A percentile compares a stretch with the other conserved stretches of the same genome.
Evolutionary conservation across 2,113 vertebrate species (phyloP).

Genomic region (Egretta garzetta): DNA sequence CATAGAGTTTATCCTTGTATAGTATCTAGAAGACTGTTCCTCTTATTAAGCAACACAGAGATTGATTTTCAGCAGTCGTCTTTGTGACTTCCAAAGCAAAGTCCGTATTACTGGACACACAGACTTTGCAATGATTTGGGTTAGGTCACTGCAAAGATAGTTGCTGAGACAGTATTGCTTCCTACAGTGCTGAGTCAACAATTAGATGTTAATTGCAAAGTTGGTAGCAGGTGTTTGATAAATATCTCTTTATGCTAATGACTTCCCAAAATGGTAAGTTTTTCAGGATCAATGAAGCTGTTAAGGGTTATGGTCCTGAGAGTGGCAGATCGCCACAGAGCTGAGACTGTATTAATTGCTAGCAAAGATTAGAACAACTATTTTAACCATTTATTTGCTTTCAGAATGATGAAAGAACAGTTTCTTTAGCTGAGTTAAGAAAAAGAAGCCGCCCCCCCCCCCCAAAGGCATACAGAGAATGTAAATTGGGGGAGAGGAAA

Average conservation of each 20-base stretch:
- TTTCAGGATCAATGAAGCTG: slow-evolving; percentile 31
- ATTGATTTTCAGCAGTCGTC: background rate
- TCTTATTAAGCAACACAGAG: background rate
- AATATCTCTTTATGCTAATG: slow-evolving; percentile 3
- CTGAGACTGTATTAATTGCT: background rate
- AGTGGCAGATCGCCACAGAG: background rate
- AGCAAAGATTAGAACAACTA: background rate
- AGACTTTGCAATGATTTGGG: background rate
- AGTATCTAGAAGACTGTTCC: background rate
- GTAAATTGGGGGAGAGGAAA: background rate
- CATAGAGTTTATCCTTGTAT: background rate
- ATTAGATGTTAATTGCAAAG: background rate
- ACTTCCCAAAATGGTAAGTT: slow-evolving; percentile 24
- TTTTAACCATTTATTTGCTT: background rate
- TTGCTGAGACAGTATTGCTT: background rate
- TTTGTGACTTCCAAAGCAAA: background rate
- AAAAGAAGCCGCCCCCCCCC: background rate
- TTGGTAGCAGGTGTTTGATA: background rate
- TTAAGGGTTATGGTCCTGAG: background rate
- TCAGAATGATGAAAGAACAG: background rate
- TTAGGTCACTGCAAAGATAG: background rate
- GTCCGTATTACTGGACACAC: rapidly evolving
- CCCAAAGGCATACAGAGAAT: no score
- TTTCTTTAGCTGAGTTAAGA: background rate
- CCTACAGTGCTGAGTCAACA: background rate